These are phyloP conservation scores for Agrochola macilenta DNA, from an alignment of 2,888 invertebrate species.

Conservation along the genomic window DNA sequence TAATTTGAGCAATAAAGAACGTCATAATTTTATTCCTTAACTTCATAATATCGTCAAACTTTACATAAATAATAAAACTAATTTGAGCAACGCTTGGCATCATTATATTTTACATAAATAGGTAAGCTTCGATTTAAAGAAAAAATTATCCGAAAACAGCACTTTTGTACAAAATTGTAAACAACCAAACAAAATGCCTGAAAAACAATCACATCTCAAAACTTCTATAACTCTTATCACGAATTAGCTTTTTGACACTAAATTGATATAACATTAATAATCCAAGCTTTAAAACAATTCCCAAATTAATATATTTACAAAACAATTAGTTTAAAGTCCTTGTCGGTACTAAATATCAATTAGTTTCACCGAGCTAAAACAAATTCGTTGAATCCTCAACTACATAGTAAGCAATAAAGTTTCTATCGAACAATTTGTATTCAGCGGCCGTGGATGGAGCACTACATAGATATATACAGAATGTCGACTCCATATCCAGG, in stretches of 20 bases:
- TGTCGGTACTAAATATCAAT: conserved; percentile 36
- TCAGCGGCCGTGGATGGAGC: not conserved
- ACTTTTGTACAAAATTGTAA: not conserved
- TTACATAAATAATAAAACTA: not conserved
- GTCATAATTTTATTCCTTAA: not conserved
- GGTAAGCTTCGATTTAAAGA: not conserved
- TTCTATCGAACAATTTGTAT: conserved; percentile 37
- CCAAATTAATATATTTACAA: conserved; percentile 37
- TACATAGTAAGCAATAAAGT: conserved; percentile 28
- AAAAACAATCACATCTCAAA: not conserved
- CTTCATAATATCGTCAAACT: not conserved
- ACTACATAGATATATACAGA: not conserved
- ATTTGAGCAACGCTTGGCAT: not conserved
- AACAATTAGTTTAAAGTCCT: conserved; percentile 21
- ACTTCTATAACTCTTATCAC: not conserved
- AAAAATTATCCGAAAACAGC: not conserved
- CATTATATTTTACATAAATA: not conserved
- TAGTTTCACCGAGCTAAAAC: conserved; percentile 14
- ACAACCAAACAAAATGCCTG: not conserved
- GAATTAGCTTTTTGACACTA: not conserved
- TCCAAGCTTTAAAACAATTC: conserved; percentile 1
- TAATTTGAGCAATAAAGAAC: conserved; percentile 7
- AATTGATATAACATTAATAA: not conserved
- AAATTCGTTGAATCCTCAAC: conserved; percentile 22
- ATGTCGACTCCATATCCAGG: not conserved